Evolutionary conservation across 2,888 invertebrate genomes (phyloP), one percentile per base, ranked within the genome.

Genomic region (Spisula subtruncata): DNA sequence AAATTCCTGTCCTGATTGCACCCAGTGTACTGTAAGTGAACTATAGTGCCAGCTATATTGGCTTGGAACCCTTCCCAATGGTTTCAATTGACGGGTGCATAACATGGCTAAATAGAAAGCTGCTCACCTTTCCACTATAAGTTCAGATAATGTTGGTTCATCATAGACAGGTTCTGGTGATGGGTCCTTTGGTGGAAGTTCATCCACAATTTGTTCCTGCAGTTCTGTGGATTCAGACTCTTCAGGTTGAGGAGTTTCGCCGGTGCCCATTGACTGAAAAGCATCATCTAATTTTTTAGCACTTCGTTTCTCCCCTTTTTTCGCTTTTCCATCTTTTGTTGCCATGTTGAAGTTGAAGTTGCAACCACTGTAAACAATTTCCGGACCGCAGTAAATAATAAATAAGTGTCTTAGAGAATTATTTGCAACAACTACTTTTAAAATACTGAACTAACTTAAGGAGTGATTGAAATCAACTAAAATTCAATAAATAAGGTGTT

Each of bases 121-220:
- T 6, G 25, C 20, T 66, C 60, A 96, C 96, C 95, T 94, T 91
- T 95, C 94, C 48, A 96, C 95, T 51, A 96, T 96, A 8, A 96
- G 92, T 86, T 96, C 95, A 4, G 96, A 94, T n/a, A 96, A 91
- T 8, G 94, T 91, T 48, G 96, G 96, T 92, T 96, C 96, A 89
- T 96, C 96, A 85, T 96, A 96, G 51, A 94, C 94, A 16, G 96
- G 95, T 89, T 96, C 96, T 12, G 94, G 94, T 25, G 95, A 94
- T 12, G 94, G 93, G 32, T 94, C 94, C 84, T 94, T 95, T 14
- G 93, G 94, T 2, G 91, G 89, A 10, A 94, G 90, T 29, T 91
- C 93, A 18, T 91, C 90, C 81, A 80, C 89, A 29, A 86, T 48
- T 86, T 87, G 56, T 48, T 85, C 88, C 60, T 89, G 89, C 25